phyloP scores from a whole-genome alignment of 2,113 vertebrate genomes.

The Pelmatolapia mariae region DNA sequence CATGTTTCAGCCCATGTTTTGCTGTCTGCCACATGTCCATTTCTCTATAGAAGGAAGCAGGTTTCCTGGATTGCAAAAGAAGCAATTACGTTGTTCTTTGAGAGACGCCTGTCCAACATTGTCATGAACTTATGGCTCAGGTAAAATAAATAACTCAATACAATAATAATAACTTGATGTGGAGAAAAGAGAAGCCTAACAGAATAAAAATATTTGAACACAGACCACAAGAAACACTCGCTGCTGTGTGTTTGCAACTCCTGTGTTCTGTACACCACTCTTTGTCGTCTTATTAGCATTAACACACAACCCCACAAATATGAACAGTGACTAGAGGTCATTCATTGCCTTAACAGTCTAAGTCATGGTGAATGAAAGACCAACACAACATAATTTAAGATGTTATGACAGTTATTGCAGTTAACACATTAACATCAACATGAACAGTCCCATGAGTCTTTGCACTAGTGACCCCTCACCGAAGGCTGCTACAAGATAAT shows the following conservation, averaged over 20 bases:
- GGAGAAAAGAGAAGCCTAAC: not conserved
- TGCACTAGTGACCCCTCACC: not conserved
- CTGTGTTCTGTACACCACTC: not conserved
- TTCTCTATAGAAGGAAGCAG: not conserved
- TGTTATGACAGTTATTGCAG: no score
- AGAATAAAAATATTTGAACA: not conserved
- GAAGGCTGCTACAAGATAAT: not conserved
- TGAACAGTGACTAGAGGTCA: not conserved
- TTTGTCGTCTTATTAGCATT: not conserved
- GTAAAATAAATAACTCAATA: not conserved
- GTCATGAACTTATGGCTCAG: not conserved
- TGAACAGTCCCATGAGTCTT: not conserved
- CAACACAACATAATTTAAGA: not conserved
- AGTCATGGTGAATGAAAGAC: not conserved
- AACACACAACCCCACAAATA: not conserved
- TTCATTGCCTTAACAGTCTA: not conserved
- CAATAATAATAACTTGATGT: not conserved
- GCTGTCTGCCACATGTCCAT: not conserved
- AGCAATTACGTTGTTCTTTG: not conserved
- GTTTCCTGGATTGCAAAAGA: not conserved
- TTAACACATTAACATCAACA: not conserved
- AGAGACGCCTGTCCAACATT: not conserved
- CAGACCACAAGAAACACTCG: not conserved
- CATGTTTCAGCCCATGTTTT: not conserved
- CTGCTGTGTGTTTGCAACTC: not conserved